A percentile compares a stretch with the other conserved stretches of the same genome.
These are phyloP conservation scores for Galeopsomyia nigrocyanea DNA, from an alignment of 2,888 invertebrate species.

Conservation along the genomic window DNA sequence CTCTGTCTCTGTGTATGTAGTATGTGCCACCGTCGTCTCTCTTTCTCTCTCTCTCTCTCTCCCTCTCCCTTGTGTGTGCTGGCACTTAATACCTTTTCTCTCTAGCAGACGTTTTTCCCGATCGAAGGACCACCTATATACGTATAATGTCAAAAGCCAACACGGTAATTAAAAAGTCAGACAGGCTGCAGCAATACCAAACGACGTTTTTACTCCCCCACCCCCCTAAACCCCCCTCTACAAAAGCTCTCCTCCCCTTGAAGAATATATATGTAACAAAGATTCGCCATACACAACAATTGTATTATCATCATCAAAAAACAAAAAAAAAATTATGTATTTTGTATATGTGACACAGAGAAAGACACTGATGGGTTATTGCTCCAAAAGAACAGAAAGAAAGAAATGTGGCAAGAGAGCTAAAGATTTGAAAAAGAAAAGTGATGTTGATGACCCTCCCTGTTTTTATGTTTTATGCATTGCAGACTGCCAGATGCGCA, in stretches of 20 bases:
- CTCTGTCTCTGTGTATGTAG: neutral
- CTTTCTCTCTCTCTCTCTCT: neutral
- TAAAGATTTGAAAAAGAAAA: slow-evolving; percentile 16
- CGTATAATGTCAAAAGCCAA: slow-evolving; percentile 43
- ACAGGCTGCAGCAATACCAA: too few species aligned
- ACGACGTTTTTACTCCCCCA: too few species aligned
- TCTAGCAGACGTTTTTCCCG: slow-evolving; percentile 14
- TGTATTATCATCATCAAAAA: too few species aligned
- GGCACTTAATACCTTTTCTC: slow-evolving; percentile 18
- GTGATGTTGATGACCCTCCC: slow-evolving; percentile 64
- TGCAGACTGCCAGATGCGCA: slow-evolving; percentile 83
- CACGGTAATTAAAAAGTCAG: slow-evolving; percentile 13
- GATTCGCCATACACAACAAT: too few species aligned
- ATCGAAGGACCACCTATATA: too few species aligned
- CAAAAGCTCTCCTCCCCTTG: too few species aligned
- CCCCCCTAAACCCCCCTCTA: too few species aligned
- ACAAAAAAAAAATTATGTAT: too few species aligned
- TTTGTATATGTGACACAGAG: slow-evolving; percentile 6
- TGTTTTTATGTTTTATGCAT: slow-evolving; percentile 74
- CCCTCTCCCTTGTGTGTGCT: neutral
- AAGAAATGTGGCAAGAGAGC: slow-evolving; percentile 43
- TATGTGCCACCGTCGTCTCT: neutral
- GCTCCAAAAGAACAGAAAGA: slow-evolving; percentile 9
- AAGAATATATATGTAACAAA: too few species aligned
- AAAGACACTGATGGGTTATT: slow-evolving; percentile 1